Evolutionary conservation across 2,888 invertebrate species (phyloP), one percentile per base, ranked within the genome.

Genomic region (Cybosia mesomella): DNA sequence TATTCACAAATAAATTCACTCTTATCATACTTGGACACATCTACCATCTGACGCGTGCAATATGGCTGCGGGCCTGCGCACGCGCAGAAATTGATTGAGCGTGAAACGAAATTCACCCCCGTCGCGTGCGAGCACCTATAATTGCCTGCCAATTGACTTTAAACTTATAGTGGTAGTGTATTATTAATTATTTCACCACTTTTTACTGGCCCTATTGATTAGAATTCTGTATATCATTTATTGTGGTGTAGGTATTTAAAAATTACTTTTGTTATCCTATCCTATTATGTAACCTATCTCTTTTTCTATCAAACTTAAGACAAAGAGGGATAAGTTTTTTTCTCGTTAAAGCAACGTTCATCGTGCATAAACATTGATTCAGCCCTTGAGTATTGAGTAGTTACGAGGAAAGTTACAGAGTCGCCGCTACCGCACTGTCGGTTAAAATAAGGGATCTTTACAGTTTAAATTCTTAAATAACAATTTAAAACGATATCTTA

Each of bases 51-150:
- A 92, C 94, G 94, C 92, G 94, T 93, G 93, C 94, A 94, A 93
- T 94, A 94, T 95, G 94, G 93, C 92, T 93, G 91, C 92, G 93
- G 93, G 93, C 73, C 63, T 55, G 70, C 84, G 88, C 93, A 89
- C 91, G 92, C 93, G 94, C 93, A 86, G 88, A 91, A 94, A 91
- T 93, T 93, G 93, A 95, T 94, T 94, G 94, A 94, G 91, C 94
- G 93, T 95, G 93, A 93, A 95, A 94, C 92, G 82, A 94, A 91
- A 95, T 95, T 92, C 94, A 95, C 94, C 95, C 94, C 93, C 82
- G 88, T 88, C 76, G 90, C 84, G 89, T 85, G 83, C 82, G 85
- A 83, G 84, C 88, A 84, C 85, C 82, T 86, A 83, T 92, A 94
- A 94, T 93, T 92, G 91, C 88, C 89, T 88, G 87, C 87, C 93